A percentile compares a stretch with the other conserved stretches of the same genome.
Evolutionary conservation across 2,888 invertebrate genomes (phyloP).

Genomic region (Eustalomyia histrio): DNA sequence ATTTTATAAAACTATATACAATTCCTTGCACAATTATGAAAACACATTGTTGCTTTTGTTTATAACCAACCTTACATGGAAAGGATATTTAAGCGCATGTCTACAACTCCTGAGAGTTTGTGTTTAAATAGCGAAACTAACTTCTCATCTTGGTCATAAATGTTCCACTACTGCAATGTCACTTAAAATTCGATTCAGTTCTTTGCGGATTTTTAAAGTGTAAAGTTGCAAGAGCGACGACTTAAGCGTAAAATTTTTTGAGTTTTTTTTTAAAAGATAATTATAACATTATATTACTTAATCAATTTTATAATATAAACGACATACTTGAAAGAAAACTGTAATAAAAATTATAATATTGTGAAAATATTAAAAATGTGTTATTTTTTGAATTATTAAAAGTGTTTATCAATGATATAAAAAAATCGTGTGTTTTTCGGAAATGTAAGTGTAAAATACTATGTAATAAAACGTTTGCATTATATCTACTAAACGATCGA

Average conservation of each 20-base stretch:
- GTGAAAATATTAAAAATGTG: too few relatives aligned
- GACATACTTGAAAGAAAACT: background rate
- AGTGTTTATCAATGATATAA: too few relatives aligned
- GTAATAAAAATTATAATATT: too few relatives aligned
- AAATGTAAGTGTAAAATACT: too few relatives aligned
- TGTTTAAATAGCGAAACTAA: conserved; percentile 4
- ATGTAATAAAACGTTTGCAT: too few relatives aligned
- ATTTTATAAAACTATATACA: conserved; percentile 12
- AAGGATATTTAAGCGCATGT: conserved; percentile 51
- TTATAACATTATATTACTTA: conserved; percentile 5
- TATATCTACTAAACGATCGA: too few relatives aligned
- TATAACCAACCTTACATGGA: conserved; percentile 25
- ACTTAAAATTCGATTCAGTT: conserved; percentile 57
- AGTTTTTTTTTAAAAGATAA: background rate
- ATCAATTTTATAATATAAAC: background rate
- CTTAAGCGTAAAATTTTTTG: background rate
- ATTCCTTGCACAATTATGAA: conserved; percentile 23
- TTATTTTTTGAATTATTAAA: too few relatives aligned
- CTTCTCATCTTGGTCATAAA: conserved; percentile 16
- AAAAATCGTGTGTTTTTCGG: too few relatives aligned
- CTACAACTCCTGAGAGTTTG: conserved; percentile 23
- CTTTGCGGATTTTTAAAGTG: conserved; percentile 53
- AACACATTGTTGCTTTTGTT: conserved; percentile 64
- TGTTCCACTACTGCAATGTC: conserved; percentile 27
- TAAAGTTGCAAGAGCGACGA: conserved; percentile 37